Evolutionary conservation across 2,888 invertebrate genomes (phyloP).

Genomic region (Pegoplata infirma): DNA sequence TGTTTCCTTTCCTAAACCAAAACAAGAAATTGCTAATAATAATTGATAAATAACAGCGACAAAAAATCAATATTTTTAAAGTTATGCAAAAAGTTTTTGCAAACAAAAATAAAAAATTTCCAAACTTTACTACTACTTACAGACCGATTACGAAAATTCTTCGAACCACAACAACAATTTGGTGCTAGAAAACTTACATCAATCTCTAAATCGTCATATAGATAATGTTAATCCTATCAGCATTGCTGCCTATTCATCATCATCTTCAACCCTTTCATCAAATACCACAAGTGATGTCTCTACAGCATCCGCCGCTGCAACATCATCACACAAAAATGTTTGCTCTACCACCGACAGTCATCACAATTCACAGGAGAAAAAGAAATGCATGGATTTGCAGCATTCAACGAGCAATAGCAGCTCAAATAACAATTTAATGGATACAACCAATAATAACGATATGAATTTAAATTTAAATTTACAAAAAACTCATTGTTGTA

Average conservation of each 20-base stretch:
- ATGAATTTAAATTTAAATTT: constrained; percentile 54
- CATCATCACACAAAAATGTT: constrained; percentile 62
- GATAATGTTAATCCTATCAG: constrained; percentile 54
- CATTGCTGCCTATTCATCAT: constrained; percentile 34
- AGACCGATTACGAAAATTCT: constrained; percentile 51
- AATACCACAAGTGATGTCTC: constrained; percentile 59
- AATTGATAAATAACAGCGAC: constrained; percentile 6
- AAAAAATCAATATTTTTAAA: constrained; percentile 53
- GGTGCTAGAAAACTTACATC: constrained; percentile 55
- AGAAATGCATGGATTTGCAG: constrained; percentile 71
- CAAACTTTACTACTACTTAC: not conserved
- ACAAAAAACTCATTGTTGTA: constrained; percentile 69
- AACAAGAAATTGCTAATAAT: constrained; percentile 32
- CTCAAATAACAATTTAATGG: constrained; percentile 41
- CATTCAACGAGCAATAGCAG: constrained; percentile 63
- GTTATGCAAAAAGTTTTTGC: not conserved
- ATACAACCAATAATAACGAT: constrained; percentile 23
- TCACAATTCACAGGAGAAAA: constrained; percentile 67
- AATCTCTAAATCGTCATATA: constrained; percentile 53
- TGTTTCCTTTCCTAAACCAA: constrained; percentile 54
- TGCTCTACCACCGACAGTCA: constrained; percentile 64
- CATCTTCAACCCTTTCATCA: constrained; percentile 54
- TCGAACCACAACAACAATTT: constrained; percentile 32
- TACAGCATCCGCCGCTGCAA: constrained; percentile 46
- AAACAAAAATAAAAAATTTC: constrained; percentile 9